phyloP scores from a whole-genome alignment of 2,113 vertebrate species.

The Cervus canadensis region DNA sequence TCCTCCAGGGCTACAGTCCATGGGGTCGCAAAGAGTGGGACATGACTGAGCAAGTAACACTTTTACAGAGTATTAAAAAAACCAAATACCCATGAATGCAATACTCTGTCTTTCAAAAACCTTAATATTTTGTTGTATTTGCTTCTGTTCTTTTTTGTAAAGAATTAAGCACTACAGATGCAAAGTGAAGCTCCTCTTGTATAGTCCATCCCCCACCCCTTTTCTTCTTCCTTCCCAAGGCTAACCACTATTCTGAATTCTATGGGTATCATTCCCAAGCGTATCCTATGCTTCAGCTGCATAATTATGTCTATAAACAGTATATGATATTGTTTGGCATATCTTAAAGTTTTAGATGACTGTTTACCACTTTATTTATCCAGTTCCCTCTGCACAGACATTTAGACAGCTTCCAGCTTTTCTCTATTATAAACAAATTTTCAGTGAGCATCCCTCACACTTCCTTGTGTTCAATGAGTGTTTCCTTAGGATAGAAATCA shows the following conservation, averaged over 20 bases:
- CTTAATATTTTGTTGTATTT: background rate
- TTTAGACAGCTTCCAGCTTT: background rate
- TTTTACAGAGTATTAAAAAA: background rate
- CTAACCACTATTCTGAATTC: background rate
- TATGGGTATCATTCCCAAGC: background rate
- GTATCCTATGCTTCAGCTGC: background rate
- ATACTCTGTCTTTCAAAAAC: background rate
- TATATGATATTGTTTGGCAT: background rate
- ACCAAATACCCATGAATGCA: background rate
- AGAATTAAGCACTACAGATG: background rate
- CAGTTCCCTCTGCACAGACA: background rate
- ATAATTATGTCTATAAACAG: background rate
- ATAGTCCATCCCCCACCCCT: background rate
- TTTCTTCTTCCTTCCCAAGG: background rate
- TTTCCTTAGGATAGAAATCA: background rate
- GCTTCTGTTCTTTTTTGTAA: background rate
- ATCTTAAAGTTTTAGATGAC: background rate
- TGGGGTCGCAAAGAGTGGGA: background rate
- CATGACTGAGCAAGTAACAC: background rate
- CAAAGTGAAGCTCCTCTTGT: background rate
- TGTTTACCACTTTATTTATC: background rate
- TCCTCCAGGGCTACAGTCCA: background rate
- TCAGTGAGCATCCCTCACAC: background rate
- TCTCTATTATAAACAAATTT: background rate
- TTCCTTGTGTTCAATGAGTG: background rate